Evolutionary conservation across 2,113 vertebrate genomes (phyloP), one percentile per base, ranked within the genome.

Genomic region (Seriola dumerili): DNA sequence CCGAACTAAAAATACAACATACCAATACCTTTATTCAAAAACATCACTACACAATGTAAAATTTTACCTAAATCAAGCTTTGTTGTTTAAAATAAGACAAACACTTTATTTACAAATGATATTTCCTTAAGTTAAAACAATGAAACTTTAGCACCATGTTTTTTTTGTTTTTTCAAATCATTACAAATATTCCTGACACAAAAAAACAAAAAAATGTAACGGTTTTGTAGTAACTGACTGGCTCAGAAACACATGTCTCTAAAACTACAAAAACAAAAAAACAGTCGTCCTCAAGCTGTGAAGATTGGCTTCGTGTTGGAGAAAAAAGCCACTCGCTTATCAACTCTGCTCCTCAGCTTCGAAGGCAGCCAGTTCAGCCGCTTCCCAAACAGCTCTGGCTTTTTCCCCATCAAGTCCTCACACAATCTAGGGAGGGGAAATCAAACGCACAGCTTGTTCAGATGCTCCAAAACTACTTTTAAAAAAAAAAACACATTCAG

Each of bases 271-370:
- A 29, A 29, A 29, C 2, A 29, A 64, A 78, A 71, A 80, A 65
- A 86, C 67, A 69, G 74, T 79, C 54, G 23, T 78, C 23, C 62
- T 88, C 36, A 93, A 1, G 7, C 55, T n/a, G 73, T 72, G 10
- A 61, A 50, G 23, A 38, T 21, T 10, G 80, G 57, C 44, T 90
- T 38, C 72, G 61, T 67, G 55, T 69, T 12, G 23, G 95, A 95
- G 96, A 97, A 98, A 90, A 97, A 98, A 1, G 95, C 95, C 50
- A 96, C 94, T 88, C 97, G 96, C 85, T 97, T 97, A 78, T 95
- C 80, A 54, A 97, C 95, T 67, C 94, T 95, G 76, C 94, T 88
- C 29, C 93, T 69, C 0, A 99, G 93, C 86, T 96, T 96, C 1
- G 93, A 71, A 13, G 98, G 98, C 87, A 99, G 89, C 67, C 92